These are phyloP conservation scores for Tribolium freemani DNA, from an alignment of 2,888 invertebrate genomes.

Conservation along the genomic window DNA sequence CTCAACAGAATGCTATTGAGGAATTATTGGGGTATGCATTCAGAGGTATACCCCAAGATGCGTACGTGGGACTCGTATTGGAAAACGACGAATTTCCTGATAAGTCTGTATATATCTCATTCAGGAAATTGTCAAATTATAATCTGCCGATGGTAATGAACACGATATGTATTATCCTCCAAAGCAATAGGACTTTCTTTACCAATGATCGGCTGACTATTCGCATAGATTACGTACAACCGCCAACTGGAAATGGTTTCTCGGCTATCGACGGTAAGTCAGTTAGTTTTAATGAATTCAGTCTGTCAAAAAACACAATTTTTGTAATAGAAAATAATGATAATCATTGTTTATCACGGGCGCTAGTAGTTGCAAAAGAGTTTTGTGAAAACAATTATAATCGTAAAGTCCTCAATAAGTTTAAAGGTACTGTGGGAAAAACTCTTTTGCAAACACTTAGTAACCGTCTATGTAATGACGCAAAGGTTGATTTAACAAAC, in stretches of 20 bases:
- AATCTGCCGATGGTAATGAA: background rate
- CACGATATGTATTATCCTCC: background rate
- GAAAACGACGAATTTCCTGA: background rate
- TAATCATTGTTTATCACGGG: background rate
- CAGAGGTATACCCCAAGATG: background rate
- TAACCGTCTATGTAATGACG: background rate
- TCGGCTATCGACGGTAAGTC: background rate
- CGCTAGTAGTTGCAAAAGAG: background rate
- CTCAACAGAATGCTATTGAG: too few species aligned
- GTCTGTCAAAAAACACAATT: constrained; percentile 1
- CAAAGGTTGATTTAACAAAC: background rate
- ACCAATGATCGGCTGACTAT: background rate
- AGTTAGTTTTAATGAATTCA: background rate
- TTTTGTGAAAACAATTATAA: background rate
- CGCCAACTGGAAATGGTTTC: background rate
- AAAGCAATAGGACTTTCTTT: background rate
- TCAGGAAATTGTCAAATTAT: background rate
- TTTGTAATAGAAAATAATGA: background rate
- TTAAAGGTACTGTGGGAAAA: background rate
- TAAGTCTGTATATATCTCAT: background rate
- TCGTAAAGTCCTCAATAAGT: background rate
- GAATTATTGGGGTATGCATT: too few species aligned
- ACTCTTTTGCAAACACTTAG: background rate
- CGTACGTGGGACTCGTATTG: background rate
- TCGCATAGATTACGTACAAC: background rate